Base-by-base conservation (phyloP, 1,140 invertebrate species). In the Eciton burchellii region DNA sequence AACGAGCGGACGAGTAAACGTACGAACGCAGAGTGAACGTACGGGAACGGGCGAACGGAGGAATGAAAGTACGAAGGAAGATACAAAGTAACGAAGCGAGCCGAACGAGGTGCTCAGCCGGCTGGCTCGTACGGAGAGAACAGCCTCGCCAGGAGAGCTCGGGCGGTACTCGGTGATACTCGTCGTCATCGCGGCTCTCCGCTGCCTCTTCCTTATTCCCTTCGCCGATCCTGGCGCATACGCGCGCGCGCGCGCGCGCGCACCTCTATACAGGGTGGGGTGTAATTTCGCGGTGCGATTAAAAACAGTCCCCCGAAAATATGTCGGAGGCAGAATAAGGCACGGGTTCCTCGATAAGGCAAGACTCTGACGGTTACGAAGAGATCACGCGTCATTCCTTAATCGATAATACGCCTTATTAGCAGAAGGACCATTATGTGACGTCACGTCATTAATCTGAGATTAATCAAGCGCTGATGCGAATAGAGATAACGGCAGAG, bases 1-100 rank as follows among this genome's bases (percentile, higher is more conserved):
- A 88, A 90, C 85, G 88, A 84, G 87, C 83, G 89, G 89, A 59
- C 60, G 83, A 79, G 70, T 81, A 72, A 77, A 83, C 73, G 72
- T 77, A 81, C 8, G 63, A 74, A 73, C 79, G 68, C n/a, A n/a
- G 76, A 77, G 82, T 70, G 72, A 81, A 77, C 8, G 62, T 54
- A 79, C 71, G 12, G 84, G 63, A 74, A 73, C 79, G 68, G 71
- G 45, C 11, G 43, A 63, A 19, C 49, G 47, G 66, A 35, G 16
- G 56, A 16, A 59, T 63, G 83, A 83, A 81, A 45, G 62, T 79
- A 81, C 71, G 72, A 79, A 77, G 45, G 35, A 24, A 16, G 43
- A 43, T 35, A 26, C 62, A 49, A 26, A 66, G 56, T 41, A 41
- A 71, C 43, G 47, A 43, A 76, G 74, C 35, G 35, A 76, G 52